Evolutionary conservation across 2,888 invertebrate genomes (phyloP), one percentile per base, ranked within the genome.

Genomic region (Petrolisthes manimaculis): DNA sequence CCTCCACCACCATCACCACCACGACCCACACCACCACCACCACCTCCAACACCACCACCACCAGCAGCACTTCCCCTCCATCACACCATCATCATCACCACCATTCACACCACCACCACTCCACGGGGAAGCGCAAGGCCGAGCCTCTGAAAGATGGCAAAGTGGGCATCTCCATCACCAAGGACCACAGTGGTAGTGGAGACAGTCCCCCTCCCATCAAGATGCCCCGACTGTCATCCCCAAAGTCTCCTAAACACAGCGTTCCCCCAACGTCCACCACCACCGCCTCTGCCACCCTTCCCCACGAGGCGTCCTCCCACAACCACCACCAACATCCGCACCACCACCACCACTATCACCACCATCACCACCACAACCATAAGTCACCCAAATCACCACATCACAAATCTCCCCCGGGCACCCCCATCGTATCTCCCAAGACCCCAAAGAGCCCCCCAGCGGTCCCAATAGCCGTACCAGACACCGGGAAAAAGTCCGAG

Each of bases 141-240:
- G 91, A 89, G 83, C 89, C 89, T 6, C 84, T 89, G 9, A 78
- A 84, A n/a, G 91, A 91, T 24, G 89, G 89, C 53, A 91, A 91
- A 71, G 74, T 89, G 9, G 91, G 91, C 12, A 79, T 88, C 4
- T 69, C 89, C 37, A 91, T 88, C 53, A 80, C 69, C 4, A 91
- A 91, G 69, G 88, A 88, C 82, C 77, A 61, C 54, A 67, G 54
- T 8, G 79, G 67, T 14, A 85, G 85, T 24, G 80, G 67, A 9
- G 67, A 8, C 18, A 77, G 77, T 37, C 86, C 86, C 18, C 84
- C 88, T 6, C 90, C 90, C n/a, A 37, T 56, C 51, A 89, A 89
- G 69, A n/a, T 82, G 21, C 78, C 88, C 69, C 54, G 90, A 37
- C 87, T 86, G 53, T 67, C 77, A 56, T 82, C 84, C 84, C 75